Conservation (phyloP, 2,113 vertebrate genomes). For the Semicossyphus pulcher region DNA sequence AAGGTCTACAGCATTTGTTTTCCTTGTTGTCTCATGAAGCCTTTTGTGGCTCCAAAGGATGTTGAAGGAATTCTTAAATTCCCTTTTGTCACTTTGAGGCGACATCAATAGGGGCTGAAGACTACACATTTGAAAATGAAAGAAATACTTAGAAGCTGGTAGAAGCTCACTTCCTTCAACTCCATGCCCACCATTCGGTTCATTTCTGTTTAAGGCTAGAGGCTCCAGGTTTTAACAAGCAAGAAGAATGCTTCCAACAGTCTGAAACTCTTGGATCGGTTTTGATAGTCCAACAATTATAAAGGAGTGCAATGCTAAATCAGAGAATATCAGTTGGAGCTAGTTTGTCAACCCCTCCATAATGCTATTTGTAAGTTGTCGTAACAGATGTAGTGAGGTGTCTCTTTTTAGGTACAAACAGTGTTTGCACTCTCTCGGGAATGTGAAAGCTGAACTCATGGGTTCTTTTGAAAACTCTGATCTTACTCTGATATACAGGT, state of each 20-base stretch:
- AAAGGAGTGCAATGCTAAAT: not conserved
- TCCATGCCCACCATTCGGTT: too few species aligned
- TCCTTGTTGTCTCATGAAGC: not conserved
- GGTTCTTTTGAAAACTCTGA: conserved; percentile 20
- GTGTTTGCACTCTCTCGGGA: conserved; percentile 9
- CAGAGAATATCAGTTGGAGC: too few species aligned
- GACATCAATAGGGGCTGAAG: not conserved
- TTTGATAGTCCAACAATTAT: too few species aligned
- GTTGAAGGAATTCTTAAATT: not conserved
- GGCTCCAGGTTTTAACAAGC: too few species aligned
- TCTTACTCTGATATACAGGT: conserved; percentile 14
- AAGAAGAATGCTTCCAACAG: too few species aligned
- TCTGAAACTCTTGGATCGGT: too few species aligned
- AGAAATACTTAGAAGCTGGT: too few species aligned
- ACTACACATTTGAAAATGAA: not conserved
- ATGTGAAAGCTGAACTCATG: not conserved
- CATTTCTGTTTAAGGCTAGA: too few species aligned
- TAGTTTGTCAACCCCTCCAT: too few species aligned
- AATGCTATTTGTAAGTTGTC: not conserved
- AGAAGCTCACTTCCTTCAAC: too few species aligned
- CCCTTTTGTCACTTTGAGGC: not conserved
- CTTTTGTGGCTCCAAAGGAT: not conserved
- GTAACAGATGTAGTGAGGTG: not conserved
- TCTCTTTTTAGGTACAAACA: not conserved
- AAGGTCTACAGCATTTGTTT: not conserved